These are phyloP conservation scores for Apis mellifera DNA, from an alignment of 1,140 invertebrate genomes.

Conservation along the genomic window Amel_HAv3.1 CM009943.2:8715001-8715500, in stretches of 20 bases:
- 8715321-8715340: conserved; percentile 87
- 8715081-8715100: conserved; percentile 20
- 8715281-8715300: conserved; percentile 85
- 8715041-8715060: conserved; percentile 10
- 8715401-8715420: conserved; percentile 74
- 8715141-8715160: conserved; percentile 85
- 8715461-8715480: conserved; percentile 85
- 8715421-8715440: conserved; percentile 38
- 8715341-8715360: conserved; percentile 90
- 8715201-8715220: conserved; percentile 88
- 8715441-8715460: conserved; percentile 80
- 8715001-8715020: background rate
- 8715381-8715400: conserved; percentile 85
- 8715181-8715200: conserved; percentile 86
- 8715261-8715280: conserved; percentile 82
- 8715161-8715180: conserved; percentile 85
- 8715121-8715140: conserved; percentile 15
- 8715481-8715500: conserved; percentile 92
- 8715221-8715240: conserved; percentile 84
- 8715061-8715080: conserved; percentile 20
- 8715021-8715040: background rate
- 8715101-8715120: background rate
- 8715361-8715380: conserved; percentile 90
- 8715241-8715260: conserved; percentile 82
- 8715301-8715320: conserved; percentile 85